Percentiles rank a stretch among this genome's conserved stretches.
Conservation (phyloP, 1,140 invertebrate genomes). For the Drosophila pandora region DNA sequence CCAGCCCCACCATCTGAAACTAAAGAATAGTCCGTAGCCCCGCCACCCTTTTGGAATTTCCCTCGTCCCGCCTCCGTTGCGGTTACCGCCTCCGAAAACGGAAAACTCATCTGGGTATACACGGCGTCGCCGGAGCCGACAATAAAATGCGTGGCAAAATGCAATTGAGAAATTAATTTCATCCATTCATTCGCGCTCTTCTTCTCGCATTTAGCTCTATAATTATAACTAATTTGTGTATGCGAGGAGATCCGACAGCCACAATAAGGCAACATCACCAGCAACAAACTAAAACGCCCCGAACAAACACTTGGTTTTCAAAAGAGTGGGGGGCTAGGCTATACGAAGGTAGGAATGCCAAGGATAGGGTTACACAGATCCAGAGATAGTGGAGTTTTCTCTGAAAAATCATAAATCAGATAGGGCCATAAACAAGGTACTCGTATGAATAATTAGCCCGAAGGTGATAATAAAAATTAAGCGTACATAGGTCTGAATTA, state of each 20-base stretch:
- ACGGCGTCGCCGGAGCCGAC: constrained; percentile 50
- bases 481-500: background rate
- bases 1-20: background rate
- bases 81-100: constrained; percentile 55
- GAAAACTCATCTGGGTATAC: constrained; percentile 18
- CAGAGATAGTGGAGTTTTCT: background rate
- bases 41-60: constrained; percentile 1
- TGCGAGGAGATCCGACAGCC: constrained; percentile 34
- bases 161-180: constrained; percentile 82
- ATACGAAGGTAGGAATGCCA: background rate
- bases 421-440: background rate
- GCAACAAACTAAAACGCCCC: constrained; percentile 52
- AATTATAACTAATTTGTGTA: constrained; percentile 82
- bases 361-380: constrained; percentile 11
- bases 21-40: no score
- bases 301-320: constrained; percentile 72
- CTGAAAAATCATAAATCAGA: constrained; percentile 2
- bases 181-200: constrained; percentile 61
- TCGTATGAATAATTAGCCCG: background rate
- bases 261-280: constrained; percentile 37
- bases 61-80: constrained; percentile 26
- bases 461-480: constrained; percentile 4
- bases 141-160: constrained; percentile 82
- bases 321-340: background rate
- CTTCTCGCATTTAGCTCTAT: constrained; percentile 72